These are phyloP conservation scores for Eubasilissa regina DNA, from an alignment of 1,140 invertebrate genomes.

Conservation along the genomic window DNA sequence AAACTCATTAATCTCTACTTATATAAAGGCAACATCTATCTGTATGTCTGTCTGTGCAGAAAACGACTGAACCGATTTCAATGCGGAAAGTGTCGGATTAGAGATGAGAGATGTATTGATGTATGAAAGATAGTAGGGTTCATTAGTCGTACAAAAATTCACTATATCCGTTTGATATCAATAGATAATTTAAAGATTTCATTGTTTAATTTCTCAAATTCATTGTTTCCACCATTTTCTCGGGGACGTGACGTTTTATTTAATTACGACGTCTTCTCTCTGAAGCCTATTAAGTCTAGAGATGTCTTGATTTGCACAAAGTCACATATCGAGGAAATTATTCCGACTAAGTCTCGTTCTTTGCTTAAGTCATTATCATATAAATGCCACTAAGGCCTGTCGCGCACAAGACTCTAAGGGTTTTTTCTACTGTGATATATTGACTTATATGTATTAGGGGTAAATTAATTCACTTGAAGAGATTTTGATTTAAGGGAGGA, in stretches of 20 bases:
- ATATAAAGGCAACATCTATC: no score
- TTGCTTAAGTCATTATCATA: constrained; percentile 29
- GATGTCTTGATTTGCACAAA: constrained; percentile 10
- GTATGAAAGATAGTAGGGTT: no score
- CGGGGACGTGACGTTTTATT: neutral
- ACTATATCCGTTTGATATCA: no score
- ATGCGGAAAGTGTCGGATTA: no score
- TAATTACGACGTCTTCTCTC: neutral
- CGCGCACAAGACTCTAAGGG: neutral
- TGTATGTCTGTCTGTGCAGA: no score
- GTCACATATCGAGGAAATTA: constrained; percentile 27
- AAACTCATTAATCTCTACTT: no score
- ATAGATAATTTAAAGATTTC: no score
- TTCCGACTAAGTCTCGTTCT: constrained; percentile 23
- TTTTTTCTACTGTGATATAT: constrained; percentile 3
- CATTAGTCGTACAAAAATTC: no score
- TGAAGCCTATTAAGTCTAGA: neutral
- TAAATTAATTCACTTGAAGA: neutral
- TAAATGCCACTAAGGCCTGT: constrained; percentile 11
- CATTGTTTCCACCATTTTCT: neutral
- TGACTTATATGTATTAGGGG: neutral
- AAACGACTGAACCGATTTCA: no score
- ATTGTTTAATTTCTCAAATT: no score
- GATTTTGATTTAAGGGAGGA: no score
- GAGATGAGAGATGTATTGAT: no score